phyloP scores from a whole-genome alignment of 2,113 vertebrate genomes.

The Antechinus flavipes region DNA sequence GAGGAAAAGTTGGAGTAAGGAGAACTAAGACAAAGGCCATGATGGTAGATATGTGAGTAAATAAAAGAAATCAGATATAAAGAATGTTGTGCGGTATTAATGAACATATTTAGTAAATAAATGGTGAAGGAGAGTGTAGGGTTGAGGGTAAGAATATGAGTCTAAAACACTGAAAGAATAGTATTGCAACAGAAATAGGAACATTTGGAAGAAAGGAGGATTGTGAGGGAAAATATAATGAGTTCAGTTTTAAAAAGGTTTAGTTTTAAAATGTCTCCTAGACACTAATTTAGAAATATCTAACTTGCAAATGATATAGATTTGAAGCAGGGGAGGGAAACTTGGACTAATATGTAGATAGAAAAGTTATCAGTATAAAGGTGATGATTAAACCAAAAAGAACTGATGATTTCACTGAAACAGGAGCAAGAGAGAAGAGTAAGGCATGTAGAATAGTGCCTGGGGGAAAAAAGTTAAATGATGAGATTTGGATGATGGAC shows the following conservation, averaged over 20 bases:
- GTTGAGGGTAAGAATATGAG: not conserved
- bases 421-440: not conserved
- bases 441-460: not conserved
- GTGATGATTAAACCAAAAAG: not conserved
- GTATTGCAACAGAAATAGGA: not conserved
- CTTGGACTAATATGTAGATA: not conserved
- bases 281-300: not conserved
- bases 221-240: not conserved
- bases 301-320: not conserved
- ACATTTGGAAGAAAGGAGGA: not conserved
- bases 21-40: not conserved
- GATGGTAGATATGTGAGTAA: not conserved
- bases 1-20: not conserved
- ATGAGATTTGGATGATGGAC: not conserved
- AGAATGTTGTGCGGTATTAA: not conserved
- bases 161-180: not conserved
- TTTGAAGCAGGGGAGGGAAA: not conserved
- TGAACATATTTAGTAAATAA: not conserved
- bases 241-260: not conserved
- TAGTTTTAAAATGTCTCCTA: not conserved
- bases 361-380: not conserved
- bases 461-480: not conserved
- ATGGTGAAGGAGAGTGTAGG: not conserved
- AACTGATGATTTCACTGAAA: not conserved
- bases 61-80: not conserved